Base-by-base conservation (phyloP, 2,888 invertebrate species). In the Nephrocerus scutellatus region DNA sequence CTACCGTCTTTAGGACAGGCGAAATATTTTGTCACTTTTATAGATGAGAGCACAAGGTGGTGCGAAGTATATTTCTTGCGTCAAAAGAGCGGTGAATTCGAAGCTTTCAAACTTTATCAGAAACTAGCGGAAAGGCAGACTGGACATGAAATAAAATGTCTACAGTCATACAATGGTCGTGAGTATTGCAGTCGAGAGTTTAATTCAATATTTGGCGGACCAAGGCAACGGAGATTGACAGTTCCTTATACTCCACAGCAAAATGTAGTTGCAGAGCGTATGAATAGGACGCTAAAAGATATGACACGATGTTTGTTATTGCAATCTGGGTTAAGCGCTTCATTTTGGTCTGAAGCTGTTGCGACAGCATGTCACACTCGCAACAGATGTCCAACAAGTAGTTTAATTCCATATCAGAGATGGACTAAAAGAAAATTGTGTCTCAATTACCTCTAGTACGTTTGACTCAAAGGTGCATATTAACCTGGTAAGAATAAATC, bases 341-440 rank as follows among this genome's bases (percentile, higher is more conserved):
- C 31, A 5, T 45, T 42, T 30, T 60, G 57, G 55, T 54, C 49
- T 24, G 57, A 58, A 41, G 57, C 57, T n/a, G 46, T 55, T 2
- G 39, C 37, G 12, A 53, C 52, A 9, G 56, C 56, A 8, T 33
- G 32, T 24, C 37, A 37, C 24, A 43, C 46, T 9, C 35, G 38
- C 14, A 48, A 46, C 31, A 18, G 42, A 25, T 44, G 36, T 31
- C 36, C 41, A 3, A 29, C 45, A 5, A 41, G 36, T 19, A 20
- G 29, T 21, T 33, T 33, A 2, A 33, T 34, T n/a, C n/a, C n/a
- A n/a, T n/a, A n/a, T n/a, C 24, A 28, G 2, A 33, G 20, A 13
- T 39, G 39, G 19, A 29, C 28, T 19, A 32, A 22, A 33, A 29
- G 14, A 6, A 12, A 5, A 6, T 8, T 26, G 18, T 29, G 7